Evolutionary conservation across 2,888 invertebrate genomes (phyloP).

Genomic region (Oxyteleia sp.): DNA sequence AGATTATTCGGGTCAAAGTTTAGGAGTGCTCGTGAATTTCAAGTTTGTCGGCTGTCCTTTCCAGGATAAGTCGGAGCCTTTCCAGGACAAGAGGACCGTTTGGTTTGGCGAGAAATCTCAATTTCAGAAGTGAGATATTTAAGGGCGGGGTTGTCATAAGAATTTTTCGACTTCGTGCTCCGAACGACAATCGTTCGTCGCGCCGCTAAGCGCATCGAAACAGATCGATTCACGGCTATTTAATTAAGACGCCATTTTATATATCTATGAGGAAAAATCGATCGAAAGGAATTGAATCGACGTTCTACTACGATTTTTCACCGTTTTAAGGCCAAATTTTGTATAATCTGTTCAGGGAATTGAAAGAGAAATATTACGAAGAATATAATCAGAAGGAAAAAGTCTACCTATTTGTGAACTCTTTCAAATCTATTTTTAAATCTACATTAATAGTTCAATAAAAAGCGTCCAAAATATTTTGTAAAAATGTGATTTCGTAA

Average conservation of each 20-base stretch:
- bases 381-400: too few species aligned
- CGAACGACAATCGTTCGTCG: conserved; percentile 27
- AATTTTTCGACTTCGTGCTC: conserved; percentile 46
- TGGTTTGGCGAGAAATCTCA: conserved; percentile 55
- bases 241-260: conserved; percentile 13
- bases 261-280: too few species aligned
- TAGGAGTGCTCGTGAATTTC: conserved; percentile 74
- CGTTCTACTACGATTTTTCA: too few species aligned
- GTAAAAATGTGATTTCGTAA: too few species aligned
- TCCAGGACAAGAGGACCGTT: conserved; percentile 51
- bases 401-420: too few species aligned
- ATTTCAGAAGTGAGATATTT: conserved; percentile 60
- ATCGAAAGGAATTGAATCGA: too few species aligned
- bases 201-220: conserved; percentile 13
- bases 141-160: conserved; percentile 39
- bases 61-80: conserved; percentile 52
- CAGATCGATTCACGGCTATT: conserved; percentile 13
- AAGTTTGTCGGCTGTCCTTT: conserved; percentile 72
- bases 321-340: too few species aligned
- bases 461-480: too few species aligned
- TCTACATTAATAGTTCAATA: too few species aligned
- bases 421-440: too few species aligned
- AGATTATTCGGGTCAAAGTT: conserved; percentile 75
- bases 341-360: too few species aligned
- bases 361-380: too few species aligned